A percentile compares a stretch with the other conserved stretches of the same genome.
Evolutionary conservation across 2,113 vertebrate species (phyloP).

Genomic region (Burhinus bistriatus): DNA sequence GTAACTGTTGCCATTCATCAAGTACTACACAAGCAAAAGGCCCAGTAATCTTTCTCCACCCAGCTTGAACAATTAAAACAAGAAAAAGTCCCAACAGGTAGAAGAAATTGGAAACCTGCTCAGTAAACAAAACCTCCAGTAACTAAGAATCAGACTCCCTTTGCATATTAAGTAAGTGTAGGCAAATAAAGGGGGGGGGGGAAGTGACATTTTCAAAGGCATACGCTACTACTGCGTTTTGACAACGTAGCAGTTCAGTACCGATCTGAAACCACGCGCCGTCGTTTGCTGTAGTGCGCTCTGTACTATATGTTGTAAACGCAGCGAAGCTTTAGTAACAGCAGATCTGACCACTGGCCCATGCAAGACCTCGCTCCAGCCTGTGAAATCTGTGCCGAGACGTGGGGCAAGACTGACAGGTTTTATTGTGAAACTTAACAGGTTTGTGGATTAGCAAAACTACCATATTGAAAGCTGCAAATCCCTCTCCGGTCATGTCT

Average conservation of each 20-base stretch:
- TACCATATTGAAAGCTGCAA: background rate
- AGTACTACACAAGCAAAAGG: background rate
- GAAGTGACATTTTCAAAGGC: background rate
- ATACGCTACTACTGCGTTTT: background rate
- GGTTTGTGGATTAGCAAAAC: conserved; percentile 26
- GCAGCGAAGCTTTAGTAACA: background rate
- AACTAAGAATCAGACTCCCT: background rate
- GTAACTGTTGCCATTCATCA: background rate
- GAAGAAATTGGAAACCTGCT: background rate
- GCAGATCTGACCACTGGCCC: conserved; percentile 35
- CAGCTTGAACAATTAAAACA: background rate
- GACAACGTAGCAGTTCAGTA: background rate
- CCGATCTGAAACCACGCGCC: background rate
- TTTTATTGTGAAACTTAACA: conserved; percentile 50
- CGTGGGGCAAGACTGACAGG: conserved; percentile 28
- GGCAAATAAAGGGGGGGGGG: background rate
- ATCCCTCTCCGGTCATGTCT: background rate
- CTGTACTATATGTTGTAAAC: background rate
- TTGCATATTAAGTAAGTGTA: background rate
- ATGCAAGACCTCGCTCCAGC: background rate
- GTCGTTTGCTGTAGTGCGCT: background rate
- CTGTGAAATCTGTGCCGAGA: background rate
- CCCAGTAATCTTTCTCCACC: background rate
- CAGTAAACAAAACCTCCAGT: background rate
- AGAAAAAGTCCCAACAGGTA: background rate